Evolutionary conservation across 2,113 vertebrate genomes (phyloP).

Genomic region (Cariama cristata): DNA sequence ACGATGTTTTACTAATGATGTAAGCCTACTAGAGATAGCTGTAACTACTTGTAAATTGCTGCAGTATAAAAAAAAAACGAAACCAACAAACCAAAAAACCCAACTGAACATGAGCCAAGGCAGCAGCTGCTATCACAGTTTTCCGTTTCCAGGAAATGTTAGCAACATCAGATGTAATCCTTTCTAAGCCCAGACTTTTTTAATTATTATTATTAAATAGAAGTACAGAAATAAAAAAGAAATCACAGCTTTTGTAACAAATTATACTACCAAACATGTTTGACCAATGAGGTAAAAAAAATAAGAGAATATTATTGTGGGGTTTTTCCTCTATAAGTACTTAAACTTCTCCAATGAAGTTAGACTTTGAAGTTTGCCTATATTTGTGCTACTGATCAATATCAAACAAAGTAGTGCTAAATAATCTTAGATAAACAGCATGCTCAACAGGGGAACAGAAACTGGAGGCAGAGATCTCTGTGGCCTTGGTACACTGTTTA

Average conservation of each 20-base stretch:
- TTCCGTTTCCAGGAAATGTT: constrained; percentile 58
- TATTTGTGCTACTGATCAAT: neutral
- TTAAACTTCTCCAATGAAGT: constrained; percentile 6
- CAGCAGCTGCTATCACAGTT: constrained; percentile 22
- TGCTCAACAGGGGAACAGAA: neutral
- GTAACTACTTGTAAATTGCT: constrained; percentile 11
- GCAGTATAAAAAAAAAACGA: neutral
- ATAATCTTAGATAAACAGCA: constrained; percentile 14
- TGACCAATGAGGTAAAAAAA: neutral
- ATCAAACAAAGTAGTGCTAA: neutral
- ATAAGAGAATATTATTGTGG: neutral
- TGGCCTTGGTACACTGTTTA: neutral
- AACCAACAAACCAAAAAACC: neutral
- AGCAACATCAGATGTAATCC: constrained; percentile 42
- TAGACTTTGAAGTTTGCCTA: neutral
- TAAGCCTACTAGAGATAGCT: constrained; percentile 34
- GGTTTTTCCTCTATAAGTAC: neutral
- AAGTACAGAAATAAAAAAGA: constrained; percentile 24
- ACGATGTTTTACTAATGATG: neutral
- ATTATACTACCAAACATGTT: neutral
- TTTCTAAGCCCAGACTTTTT: constrained; percentile 2
- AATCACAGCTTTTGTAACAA: constrained; percentile 15
- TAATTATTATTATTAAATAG: neutral
- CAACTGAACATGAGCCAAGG: constrained; percentile 37
- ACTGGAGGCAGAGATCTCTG: neutral